These are phyloP conservation scores for Periophthalmus modestus DNA, from an alignment of 2,113 vertebrate genomes.

Conservation along the genomic window DNA sequence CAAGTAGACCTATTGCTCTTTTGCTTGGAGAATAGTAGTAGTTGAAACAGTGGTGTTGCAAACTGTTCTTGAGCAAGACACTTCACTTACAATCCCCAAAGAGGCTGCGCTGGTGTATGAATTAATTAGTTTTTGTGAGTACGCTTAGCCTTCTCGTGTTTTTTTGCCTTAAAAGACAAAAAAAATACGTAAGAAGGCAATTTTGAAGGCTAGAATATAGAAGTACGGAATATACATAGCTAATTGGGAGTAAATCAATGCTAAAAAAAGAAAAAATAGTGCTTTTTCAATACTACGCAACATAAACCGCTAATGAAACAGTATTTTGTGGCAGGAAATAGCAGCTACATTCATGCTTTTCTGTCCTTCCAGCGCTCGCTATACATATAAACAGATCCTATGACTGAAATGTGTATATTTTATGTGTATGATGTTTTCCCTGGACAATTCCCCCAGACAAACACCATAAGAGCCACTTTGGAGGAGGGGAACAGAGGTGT, in stretches of 20 bases:
- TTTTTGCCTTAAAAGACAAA: too few relatives aligned
- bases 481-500: constrained; percentile 17
- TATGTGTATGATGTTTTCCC: background rate
- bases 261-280: too few relatives aligned
- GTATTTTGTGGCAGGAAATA: background rate
- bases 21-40: too few relatives aligned
- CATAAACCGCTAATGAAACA: background rate
- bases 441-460: background rate
- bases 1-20: too few relatives aligned
- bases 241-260: background rate
- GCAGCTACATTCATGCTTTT: background rate
- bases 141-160: too few relatives aligned
- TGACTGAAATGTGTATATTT: background rate
- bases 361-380: background rate
- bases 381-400: background rate
- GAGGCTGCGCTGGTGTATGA: too few relatives aligned
- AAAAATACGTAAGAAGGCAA: background rate
- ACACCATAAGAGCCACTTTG: constrained; percentile 20
- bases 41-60: too few relatives aligned
- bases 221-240: too few relatives aligned
- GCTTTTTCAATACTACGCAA: background rate
- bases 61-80: too few relatives aligned
- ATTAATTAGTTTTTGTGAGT: too few relatives aligned
- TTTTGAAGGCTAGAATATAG: too few relatives aligned
- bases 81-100: too few relatives aligned